Base-by-base conservation (phyloP, 2,888 invertebrate genomes). In the Ptilodon capucinus region DNA sequence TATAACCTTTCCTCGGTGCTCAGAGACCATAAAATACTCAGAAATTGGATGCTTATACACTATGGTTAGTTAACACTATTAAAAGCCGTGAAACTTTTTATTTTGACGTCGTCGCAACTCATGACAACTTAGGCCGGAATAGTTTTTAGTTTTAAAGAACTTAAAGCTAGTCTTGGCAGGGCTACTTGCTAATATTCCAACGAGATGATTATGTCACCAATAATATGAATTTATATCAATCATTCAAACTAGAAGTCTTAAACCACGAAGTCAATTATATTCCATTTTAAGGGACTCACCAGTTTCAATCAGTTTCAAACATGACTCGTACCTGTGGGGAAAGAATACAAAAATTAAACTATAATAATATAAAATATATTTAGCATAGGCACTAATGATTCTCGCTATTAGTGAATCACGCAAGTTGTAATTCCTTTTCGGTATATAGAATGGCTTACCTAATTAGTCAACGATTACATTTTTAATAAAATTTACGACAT, bases 281-380 rank as follows among this genome's bases (percentile, higher is more conserved):
- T n/a, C n/a, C n/a, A n/a, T n/a, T n/a, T n/a, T n/a, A n/a, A n/a
- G n/a, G 30, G n/a, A 21, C 64, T 64, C 48, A 64, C 64, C 65
- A 49, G 47, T 52, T 51, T 48, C 40, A 21, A 65, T 19, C 44
- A 58, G 41, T 39, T 25, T 65, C 63, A 65, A n/a, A 63, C 64
- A 65, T 64, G 44, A 47, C 54, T 56, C 60, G 63, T 64, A 64
- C 64, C 64, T 64, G 63, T 6, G 25, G 14, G 44, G 57, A 64
- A 40, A 6, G n/a, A 28, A 8, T 4, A 28, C 11, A 1, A 28
- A n/a, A 28, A 23, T 23, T 23, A 23, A n/a, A 28, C 11, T 8
- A 28, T 28, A 51, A 35, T 34, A 23, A 25, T 42, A 49, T 44
- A 51, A 36, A 14, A 2, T 14, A 14, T 14, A 2, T 4, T n/a